A percentile compares a stretch with the other conserved stretches of the same genome.
Conservation (phyloP, 2,888 invertebrate species). For the Yponomeuta malinellus region DNA sequence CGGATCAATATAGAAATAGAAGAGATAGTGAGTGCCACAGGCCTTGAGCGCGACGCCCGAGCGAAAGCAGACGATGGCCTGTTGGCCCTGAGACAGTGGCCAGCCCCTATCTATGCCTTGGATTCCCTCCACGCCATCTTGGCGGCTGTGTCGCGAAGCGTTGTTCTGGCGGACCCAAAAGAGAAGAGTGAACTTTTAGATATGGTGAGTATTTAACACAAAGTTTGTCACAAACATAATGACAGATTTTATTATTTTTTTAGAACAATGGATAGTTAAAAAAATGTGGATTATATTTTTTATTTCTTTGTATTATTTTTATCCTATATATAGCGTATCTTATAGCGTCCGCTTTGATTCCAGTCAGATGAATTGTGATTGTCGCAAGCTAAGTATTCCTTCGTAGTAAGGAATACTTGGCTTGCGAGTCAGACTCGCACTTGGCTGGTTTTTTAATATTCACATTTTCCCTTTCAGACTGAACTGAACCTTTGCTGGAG, state of each 20-base stretch:
- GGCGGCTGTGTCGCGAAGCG: constrained; percentile 47
- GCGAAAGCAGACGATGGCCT: constrained; percentile 40
- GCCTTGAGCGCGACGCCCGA: constrained; percentile 14
- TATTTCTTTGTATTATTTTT: no score
- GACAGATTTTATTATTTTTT: not conserved
- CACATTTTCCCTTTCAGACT: constrained; percentile 48
- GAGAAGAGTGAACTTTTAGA: constrained; percentile 38
- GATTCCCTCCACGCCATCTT: constrained; percentile 49
- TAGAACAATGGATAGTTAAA: no score
- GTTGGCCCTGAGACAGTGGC: constrained; percentile 49
- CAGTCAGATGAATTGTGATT: no score
- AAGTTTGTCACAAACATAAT: not conserved
- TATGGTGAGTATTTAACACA: constrained; percentile 35
- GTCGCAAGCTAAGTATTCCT: no score
- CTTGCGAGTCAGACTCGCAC: not conserved
- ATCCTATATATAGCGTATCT: no score
- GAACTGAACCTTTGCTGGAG: constrained; percentile 62
- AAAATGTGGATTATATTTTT: no score
- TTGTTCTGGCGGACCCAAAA: constrained; percentile 33
- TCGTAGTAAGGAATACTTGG: no score
- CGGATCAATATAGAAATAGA: constrained; percentile 45
- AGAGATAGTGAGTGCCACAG: constrained; percentile 37
- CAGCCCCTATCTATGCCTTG: constrained; percentile 58
- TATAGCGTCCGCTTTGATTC: no score
- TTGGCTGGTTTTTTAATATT: not conserved